Conservation (phyloP, 2,888 invertebrate species). For the Nysson spinosus region DNA sequence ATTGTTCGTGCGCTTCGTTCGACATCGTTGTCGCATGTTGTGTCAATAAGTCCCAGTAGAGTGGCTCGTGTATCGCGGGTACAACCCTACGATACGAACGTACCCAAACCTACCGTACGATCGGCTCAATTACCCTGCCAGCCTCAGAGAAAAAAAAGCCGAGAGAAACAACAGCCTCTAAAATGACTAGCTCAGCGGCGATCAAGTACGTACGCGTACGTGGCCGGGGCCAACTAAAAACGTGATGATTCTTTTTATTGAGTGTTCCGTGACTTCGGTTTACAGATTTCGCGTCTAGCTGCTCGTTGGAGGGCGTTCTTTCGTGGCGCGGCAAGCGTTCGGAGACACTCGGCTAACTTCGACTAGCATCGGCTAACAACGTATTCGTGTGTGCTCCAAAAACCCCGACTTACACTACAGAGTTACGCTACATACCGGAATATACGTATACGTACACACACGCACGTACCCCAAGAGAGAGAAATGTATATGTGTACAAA, state of each 20-base stretch:
- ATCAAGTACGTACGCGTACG: conserved; percentile 41
- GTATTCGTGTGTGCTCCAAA: conserved; percentile 53
- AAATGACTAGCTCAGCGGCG: neutral
- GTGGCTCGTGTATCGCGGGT: conserved; percentile 30
- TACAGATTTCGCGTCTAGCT: conserved; percentile 67
- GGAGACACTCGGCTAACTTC: conserved; percentile 55
- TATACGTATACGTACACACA: conserved; percentile 7
- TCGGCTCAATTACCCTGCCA: no score
- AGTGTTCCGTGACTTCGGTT: conserved; percentile 65
- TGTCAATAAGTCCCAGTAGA: conserved; percentile 58
- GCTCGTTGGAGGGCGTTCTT: conserved; percentile 68
- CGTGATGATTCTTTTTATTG: conserved; percentile 52
- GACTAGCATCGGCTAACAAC: conserved; percentile 51
- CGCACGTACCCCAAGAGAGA: no score
- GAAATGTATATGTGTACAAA: no score
- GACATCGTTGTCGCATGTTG: conserved; percentile 60
- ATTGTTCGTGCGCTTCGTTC: conserved; percentile 41
- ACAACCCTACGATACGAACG: conserved; percentile 31
- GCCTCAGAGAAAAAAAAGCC: no score
- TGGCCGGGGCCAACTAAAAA: conserved; percentile 41
- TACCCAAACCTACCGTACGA: no score
- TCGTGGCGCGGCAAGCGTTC: conserved; percentile 72
- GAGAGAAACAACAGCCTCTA: no score
- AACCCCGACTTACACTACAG: conserved; percentile 34
- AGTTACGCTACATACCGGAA: conserved; percentile 15